phyloP scores from a whole-genome alignment of 1,140 invertebrate species.

The Drosophila pruinosa region DNA sequence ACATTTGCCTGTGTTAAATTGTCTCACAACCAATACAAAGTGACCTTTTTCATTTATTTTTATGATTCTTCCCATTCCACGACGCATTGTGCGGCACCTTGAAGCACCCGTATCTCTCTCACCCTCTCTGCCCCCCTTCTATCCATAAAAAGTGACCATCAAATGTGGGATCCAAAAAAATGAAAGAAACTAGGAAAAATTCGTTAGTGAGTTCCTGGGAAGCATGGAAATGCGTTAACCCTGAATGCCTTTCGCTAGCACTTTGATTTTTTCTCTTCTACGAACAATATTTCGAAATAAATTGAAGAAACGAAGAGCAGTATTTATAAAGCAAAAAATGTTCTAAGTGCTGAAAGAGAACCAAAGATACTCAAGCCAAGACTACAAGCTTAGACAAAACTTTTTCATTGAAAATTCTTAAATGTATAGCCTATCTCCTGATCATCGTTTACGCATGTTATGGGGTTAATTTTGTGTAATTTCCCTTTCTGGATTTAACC shows the following conservation, averaged over 20 bases:
- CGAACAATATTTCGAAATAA: not conserved
- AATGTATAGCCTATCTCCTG: not conserved
- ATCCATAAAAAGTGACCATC: slow-evolving; percentile 61
- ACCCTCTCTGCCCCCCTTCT: not conserved
- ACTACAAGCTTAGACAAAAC: not conserved
- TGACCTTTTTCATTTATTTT: slow-evolving; percentile 80
- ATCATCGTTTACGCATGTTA: not conserved
- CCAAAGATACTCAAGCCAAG: not conserved
- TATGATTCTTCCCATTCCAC: slow-evolving; percentile 47
- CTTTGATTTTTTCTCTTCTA: not conserved
- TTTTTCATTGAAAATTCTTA: not conserved
- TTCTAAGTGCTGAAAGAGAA: not conserved
- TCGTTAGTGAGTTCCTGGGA: slow-evolving; percentile 13
- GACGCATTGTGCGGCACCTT: not conserved
- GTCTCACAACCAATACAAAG: slow-evolving; percentile 78
- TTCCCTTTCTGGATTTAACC: not conserved
- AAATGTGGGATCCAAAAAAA: slow-evolving; percentile 35
- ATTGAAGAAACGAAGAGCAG: not conserved
- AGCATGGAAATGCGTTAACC: slow-evolving; percentile 5
- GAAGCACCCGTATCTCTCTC: not conserved
- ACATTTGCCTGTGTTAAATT: slow-evolving; percentile 79
- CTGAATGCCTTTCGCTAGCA: slow-evolving; percentile 6
- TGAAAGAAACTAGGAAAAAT: slow-evolving; percentile 18
- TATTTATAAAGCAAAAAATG: not conserved
- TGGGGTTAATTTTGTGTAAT: not conserved